Base-by-base conservation (phyloP, 2,797 vertebrate genomes). In the Lepilemur septentrionalis region DNA sequence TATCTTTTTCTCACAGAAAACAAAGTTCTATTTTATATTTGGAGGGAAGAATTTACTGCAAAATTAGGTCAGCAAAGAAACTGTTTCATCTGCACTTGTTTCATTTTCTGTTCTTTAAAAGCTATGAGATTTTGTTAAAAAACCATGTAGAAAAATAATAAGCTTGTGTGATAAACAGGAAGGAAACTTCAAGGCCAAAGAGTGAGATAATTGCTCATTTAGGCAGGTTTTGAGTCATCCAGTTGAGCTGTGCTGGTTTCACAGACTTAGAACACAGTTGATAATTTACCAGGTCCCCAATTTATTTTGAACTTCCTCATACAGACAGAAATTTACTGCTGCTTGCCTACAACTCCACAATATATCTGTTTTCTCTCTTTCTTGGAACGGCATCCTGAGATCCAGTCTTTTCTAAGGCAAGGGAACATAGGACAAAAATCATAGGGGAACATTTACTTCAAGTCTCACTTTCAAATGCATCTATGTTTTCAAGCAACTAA, bases 281-380 rank as follows among this genome's bases (percentile, higher is more conserved):
- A 95, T 35, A 93, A 97, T 92, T 94, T 90, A 94, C 35, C 81
- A 81, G 22, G 72, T 89, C 81, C 79, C 52, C 88, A 93, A 91
- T 81, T 70, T 87, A 94, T 96, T 92, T 82, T 88, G 38, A 89
- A 97, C 85, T 95, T 97, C 93, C 73, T 96, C 85, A 91, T 90
- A 61, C 85, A 86, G 43, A 92, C 43, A 93, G 55, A 95, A 96
- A 96, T 55, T 88, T 82, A 95, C 63, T 50, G 43, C 55, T 90
- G 67, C 73, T 96, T 93, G 38, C 50, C 61, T 83, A 67, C 93
- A 93, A 87, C 48, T 61, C 11, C 46, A 48, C 92, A 57, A 46
- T 25, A 9, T 13, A 32, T 41, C 10, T 23, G 28, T 43, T 50
- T 59, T 73, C 9, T 57, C 55, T 82, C 7, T 90, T 48, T 81